Conservation (phyloP, 2,113 vertebrate species). For the Empidonax traillii region DNA sequence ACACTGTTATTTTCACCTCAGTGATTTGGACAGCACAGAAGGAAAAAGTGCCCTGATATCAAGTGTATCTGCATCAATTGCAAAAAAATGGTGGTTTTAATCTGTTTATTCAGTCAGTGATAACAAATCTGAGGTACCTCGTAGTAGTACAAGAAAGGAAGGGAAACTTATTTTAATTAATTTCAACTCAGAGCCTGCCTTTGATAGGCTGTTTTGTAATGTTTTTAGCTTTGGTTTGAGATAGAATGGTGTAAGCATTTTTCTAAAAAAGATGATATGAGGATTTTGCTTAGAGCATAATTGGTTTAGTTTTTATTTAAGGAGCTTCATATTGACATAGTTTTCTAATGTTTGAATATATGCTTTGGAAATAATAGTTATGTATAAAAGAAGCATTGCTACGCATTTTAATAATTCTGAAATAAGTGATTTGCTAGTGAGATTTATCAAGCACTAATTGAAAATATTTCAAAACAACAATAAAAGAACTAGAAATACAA, state of each 20-base stretch:
- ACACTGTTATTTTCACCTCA: background rate
- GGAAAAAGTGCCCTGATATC: background rate
- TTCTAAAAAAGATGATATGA: background rate
- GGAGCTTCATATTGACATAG: background rate
- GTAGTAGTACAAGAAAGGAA: background rate
- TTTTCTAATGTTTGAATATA: background rate
- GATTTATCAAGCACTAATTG: fast-evolving
- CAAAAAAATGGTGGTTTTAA: background rate
- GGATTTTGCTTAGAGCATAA: background rate
- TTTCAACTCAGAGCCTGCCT: background rate
- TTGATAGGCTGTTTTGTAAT: background rate
- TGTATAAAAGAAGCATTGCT: background rate
- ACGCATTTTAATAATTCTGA: background rate
- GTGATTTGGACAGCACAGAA: background rate
- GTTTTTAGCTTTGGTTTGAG: background rate
- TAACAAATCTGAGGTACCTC: background rate
- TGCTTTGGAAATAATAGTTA: background rate
- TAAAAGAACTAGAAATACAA: background rate
- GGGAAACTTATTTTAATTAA: background rate
- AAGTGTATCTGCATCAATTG: background rate
- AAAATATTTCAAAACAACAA: background rate
- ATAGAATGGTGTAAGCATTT: background rate
- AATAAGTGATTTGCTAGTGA: background rate
- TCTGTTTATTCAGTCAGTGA: background rate
- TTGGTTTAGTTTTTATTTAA: background rate